Evolutionary conservation across 2,888 invertebrate species (phyloP).

Genomic region (Elysia crispata): DNA sequence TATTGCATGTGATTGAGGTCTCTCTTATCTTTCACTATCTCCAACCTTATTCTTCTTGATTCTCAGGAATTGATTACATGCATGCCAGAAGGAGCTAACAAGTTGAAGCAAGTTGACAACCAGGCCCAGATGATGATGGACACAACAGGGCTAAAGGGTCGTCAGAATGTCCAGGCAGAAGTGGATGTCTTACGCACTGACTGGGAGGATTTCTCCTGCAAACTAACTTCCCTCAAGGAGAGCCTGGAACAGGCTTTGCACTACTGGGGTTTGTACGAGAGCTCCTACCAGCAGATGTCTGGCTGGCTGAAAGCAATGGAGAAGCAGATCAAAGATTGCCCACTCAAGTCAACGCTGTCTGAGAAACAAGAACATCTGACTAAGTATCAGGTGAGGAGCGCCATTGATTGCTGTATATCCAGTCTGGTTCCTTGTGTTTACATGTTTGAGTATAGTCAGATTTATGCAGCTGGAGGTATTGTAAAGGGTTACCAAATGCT

Average conservation of each 20-base stretch:
- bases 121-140: conserved; percentile 79
- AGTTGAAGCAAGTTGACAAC: conserved; percentile 84
- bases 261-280: conserved; percentile 93
- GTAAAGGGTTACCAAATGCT: too few relatives aligned
- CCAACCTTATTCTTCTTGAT: background rate
- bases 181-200: conserved; percentile 69
- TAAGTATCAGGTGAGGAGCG: conserved; percentile 84
- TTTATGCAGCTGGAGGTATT: too few relatives aligned
- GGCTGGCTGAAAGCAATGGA: conserved; percentile 93
- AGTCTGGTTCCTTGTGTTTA: too few relatives aligned
- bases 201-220: conserved; percentile 71
- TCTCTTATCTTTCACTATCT: background rate
- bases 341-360: conserved; percentile 86
- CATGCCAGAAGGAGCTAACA: conserved; percentile 78
- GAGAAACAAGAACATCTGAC: conserved; percentile 89
- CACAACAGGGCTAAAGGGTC: conserved; percentile 82
- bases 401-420: too few relatives aligned
- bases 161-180: conserved; percentile 70
- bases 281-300: conserved; percentile 86
- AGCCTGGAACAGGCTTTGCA: conserved; percentile 81
- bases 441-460: too few relatives aligned
- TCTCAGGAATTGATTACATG: conserved; percentile 81
- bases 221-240: conserved; percentile 82
- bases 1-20: background rate
- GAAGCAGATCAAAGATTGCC: conserved; percentile 90